Evolutionary conservation across 2,113 vertebrate species (phyloP).

Genomic region (Leucosticte australis): DNA sequence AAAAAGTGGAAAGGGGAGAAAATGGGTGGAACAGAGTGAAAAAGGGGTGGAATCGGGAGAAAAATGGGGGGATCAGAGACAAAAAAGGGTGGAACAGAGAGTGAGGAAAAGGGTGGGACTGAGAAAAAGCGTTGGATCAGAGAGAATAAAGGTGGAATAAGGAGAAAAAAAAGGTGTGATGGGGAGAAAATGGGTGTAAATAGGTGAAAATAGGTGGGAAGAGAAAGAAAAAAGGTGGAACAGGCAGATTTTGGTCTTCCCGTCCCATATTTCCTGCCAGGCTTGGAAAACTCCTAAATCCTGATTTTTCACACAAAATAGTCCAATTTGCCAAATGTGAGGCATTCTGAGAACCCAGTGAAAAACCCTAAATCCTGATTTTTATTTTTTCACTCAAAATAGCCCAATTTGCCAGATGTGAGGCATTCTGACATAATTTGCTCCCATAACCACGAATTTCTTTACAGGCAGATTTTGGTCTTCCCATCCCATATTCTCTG

Average conservation of each 20-base stretch:
- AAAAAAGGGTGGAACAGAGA: not conserved
- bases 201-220: not conserved
- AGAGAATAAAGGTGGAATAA: not conserved
- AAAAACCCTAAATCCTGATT: too few species aligned
- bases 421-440: not conserved
- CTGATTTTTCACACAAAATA: too few species aligned
- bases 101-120: too few species aligned
- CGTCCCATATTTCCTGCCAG: too few species aligned
- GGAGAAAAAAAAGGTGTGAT: not conserved
- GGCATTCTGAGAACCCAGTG: too few species aligned
- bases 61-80: not conserved
- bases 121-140: not conserved
- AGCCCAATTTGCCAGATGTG: too few species aligned
- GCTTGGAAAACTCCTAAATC: too few species aligned
- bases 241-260: not conserved
- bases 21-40: not conserved
- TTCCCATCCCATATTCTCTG: not conserved
- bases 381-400: too few species aligned
- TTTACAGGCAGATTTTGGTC: not conserved
- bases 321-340: too few species aligned
- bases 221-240: not conserved
- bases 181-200: not conserved
- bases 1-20: not conserved
- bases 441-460: rapidly evolving
- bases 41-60: not conserved